Evolutionary conservation across 2,888 invertebrate species (phyloP), one percentile per base, ranked within the genome.

Genomic region (Leuctra nigra): DNA sequence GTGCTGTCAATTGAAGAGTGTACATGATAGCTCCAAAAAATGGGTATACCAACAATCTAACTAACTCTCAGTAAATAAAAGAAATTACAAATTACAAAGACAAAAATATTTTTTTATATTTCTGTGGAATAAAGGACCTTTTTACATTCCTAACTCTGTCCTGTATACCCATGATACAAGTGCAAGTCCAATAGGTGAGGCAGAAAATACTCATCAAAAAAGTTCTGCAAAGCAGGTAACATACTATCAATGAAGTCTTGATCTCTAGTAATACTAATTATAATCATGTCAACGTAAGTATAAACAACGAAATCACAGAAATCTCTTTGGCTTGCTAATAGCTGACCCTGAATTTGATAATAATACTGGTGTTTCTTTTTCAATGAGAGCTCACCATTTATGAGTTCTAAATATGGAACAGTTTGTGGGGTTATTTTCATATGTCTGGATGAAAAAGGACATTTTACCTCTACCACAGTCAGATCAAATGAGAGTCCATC

Each of bases 381-480:
- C 22, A 60, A 24, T 23, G 53, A 50, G 23, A 55, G 47, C 9
- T 53, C 52, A 4, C 54, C 53, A 52, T 36, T 47, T 20, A 46
- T 18, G 14, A 50, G 52, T 25, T 53, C 33, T 29, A 61, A 18
- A 36, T 60, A 61, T 54, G 57, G 41, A 7, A 61, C 57, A 20
- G 59, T 56, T 46, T 54, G 25, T 33, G 57, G 25, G 20, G 53
- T 33, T 48, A 61, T 57, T 14, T 16, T 50, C 35, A 56, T n/a
- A 16, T 48, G n/a, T 6, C 39, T 48, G 4, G 57, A 53, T 22
- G 53, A 47, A 57, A 20, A 54, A 2, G 58, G 58, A 46, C 57
- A 59, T 44, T 62, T 61, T 11, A 62, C 61, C 57, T 61, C 62
- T 14, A 61, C 24, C 29, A 55, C 53, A 16, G 52, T 39, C 33